Evolutionary conservation across 1,140 invertebrate species (phyloP), one percentile per base, ranked within the genome.

Genomic region (Drosophila sucinea): DNA sequence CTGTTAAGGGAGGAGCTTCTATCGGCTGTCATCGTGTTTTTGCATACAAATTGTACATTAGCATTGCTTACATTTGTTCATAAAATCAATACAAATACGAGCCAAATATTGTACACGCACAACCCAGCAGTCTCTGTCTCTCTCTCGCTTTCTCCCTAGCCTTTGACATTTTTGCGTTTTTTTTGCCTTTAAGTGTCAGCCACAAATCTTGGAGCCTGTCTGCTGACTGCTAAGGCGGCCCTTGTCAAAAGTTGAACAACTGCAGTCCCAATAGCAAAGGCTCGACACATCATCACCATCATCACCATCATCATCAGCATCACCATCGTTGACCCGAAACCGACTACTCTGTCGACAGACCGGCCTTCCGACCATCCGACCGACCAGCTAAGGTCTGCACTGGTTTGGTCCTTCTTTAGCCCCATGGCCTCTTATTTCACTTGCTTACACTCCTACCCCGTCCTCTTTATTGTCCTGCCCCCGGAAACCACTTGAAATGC

Each of bases 31-130:
- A 23, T 44, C 62, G 47, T 60, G n/a, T 56, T 57, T 56, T 40
- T 72, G 70, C 79, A 81, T 71, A 60, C 65, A 83, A 79, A 73
- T 85, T 81, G 60, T 75, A 69, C 86, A 85, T 81, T 86, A 77
- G 62, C 65, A 74, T 72, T 65, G n/a, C 38, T 25, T 40, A 32
- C 29, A 55, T 23, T 68, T 23, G 44, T 75, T 47, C 67, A 60
- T 68, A 77, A 85, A 80, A 84, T 84, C 81, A 74, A 86, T 81
- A 85, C 27, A 44, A 58, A 40, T 38, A 35, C 33, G 32, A 32
- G 27, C 35, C 60, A 33, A 51, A 51, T 51, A 51, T 10, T 25
- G 17, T 44, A 44, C 41, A 44, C 4, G 17, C 41, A 51, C 25
- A 10, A 27, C 25, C 41, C 11, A n/a, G 11, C n/a, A 41, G 11